These are phyloP conservation scores for Chlorospingus flavigularis DNA, from an alignment of 2,797 vertebrate species.

Conservation along the genomic window DNA sequence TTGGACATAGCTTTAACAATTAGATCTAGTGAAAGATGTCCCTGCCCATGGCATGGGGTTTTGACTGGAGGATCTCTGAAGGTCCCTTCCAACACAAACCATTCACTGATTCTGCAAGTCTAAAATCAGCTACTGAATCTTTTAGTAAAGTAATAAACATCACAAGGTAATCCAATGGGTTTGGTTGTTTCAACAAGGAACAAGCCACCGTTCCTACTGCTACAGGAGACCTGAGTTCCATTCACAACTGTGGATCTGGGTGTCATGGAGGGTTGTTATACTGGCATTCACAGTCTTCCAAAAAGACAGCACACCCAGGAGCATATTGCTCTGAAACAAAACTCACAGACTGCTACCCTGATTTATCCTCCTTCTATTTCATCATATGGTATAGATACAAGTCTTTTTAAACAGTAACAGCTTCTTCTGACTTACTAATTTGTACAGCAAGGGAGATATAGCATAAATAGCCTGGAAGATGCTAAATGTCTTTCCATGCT, in stretches of 20 bases:
- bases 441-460: neutral
- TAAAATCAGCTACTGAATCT: neutral
- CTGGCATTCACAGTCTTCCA: neutral
- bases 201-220: neutral
- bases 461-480: neutral
- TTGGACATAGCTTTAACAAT: neutral
- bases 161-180: rapidly evolving
- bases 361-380: neutral
- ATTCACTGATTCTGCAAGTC: neutral
- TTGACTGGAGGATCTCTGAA: neutral
- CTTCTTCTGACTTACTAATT: neutral
- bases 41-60: neutral
- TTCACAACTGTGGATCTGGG: neutral
- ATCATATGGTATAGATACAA: neutral
- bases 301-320: neutral
- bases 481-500: neutral
- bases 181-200: neutral
- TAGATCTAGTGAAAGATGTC: neutral
- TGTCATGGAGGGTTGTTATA: neutral
- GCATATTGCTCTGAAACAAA: neutral
- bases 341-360: neutral
- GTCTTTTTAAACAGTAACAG: neutral
- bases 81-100: neutral
- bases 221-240: neutral
- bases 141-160: neutral